These are phyloP conservation scores for Odontesthes bonariensis DNA, from an alignment of 2,113 vertebrate genomes.

Conservation along the genomic window DNA sequence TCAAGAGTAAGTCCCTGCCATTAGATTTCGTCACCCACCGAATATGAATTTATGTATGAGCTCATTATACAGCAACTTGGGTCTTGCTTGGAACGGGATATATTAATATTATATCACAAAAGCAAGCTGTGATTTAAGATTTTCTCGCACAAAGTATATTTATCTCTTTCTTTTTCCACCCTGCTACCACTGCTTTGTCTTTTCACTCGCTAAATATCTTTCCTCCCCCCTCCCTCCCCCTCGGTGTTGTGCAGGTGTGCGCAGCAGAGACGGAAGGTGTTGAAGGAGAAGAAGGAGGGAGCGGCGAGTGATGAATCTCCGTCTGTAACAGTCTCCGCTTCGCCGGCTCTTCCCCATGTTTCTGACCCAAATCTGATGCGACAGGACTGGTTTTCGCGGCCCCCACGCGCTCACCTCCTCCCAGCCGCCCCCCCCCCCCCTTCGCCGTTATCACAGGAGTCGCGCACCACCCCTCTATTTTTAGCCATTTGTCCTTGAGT, in stretches of 20 bases:
- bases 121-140: neutral
- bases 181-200: conserved; percentile 20
- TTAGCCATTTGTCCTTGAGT: conserved; percentile 81
- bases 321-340: conserved; percentile 61
- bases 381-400: conserved; percentile 63
- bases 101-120: conserved; percentile 45
- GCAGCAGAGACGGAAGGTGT: neutral
- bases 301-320: conserved; percentile 61
- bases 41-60: conserved; percentile 38
- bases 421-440: conserved; percentile 11
- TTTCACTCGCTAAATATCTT: conserved; percentile 19
- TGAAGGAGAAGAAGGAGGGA: conserved; percentile 31
- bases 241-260: conserved; percentile 43
- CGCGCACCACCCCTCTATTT: conserved; percentile 73
- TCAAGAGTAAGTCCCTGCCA: conserved; percentile 7
- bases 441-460: conserved; percentile 39
- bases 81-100: conserved; percentile 24
- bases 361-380: conserved; percentile 78
- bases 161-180: conserved; percentile 2
- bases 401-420: conserved; percentile 21
- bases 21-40: conserved; percentile 6
- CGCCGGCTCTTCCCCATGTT: conserved; percentile 52
- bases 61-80: conserved; percentile 49
- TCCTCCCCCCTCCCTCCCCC: conserved; percentile 11
- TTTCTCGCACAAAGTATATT: neutral